These are phyloP conservation scores for Mohoua ochrocephala DNA, from an alignment of 2,113 vertebrate genomes.

Conservation along the genomic window DNA sequence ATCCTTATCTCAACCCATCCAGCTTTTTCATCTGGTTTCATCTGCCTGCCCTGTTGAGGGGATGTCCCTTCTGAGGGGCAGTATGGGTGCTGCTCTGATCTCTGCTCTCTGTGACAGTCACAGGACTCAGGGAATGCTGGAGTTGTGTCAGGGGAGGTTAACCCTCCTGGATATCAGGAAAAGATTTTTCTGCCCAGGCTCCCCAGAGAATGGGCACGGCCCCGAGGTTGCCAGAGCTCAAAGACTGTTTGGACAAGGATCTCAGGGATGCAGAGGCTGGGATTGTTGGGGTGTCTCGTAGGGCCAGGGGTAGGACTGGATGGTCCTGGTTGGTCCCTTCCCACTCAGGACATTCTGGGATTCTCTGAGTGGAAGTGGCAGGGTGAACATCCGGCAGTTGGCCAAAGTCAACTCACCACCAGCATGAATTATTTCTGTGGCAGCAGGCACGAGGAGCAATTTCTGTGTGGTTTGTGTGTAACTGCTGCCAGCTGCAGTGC, in stretches of 20 bases:
- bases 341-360: neutral
- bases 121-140: neutral
- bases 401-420: neutral
- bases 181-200: neutral
- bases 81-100: neutral
- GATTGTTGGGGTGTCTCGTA: neutral
- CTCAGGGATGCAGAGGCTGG: neutral
- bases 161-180: fast-evolving
- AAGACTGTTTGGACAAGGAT: fast-evolving
- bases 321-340: neutral
- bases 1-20: neutral
- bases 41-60: neutral
- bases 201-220: neutral
- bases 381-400: neutral
- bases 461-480: neutral
- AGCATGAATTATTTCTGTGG: neutral
- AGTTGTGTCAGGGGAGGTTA: fast-evolving
- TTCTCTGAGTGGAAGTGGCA: neutral
- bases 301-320: fast-evolving
- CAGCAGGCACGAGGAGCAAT: neutral
- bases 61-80: neutral
- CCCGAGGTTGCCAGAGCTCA: neutral
- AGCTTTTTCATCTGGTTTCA: neutral
- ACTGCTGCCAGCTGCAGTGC: neutral
- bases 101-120: neutral